Evolutionary conservation across 2,888 invertebrate genomes (phyloP), one percentile per base, ranked within the genome.

Genomic region (Agonopterix subpropinquella): DNA sequence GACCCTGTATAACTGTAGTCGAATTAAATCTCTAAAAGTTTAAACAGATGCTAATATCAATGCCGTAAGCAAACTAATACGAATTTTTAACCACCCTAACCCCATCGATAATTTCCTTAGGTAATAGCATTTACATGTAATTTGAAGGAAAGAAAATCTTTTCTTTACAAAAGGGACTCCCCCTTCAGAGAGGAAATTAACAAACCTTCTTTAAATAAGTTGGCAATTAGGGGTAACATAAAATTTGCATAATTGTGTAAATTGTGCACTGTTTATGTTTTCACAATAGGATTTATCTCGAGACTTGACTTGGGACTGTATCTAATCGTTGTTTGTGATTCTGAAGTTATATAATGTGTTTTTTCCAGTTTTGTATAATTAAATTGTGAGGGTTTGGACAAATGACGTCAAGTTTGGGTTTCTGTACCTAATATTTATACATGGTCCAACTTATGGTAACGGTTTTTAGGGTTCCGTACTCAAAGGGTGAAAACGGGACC

Each of bases 211-310:
- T 83, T 83, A 87, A 86, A 86, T 87, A 85, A 86, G 81, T 84
- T 81, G 76, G 86, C 84, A 86, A 87, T 87, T 86, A 86, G 83
- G 85, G 85, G 82, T 77, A 77, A 83, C 84, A 86, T 86, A 77
- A 86, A 86, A 87, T 87, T 75, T 77, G 68, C 86, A 86, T 87
- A 86, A 86, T 84, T 84, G 83, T 84, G 68, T 74, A 81, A 84
- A 77, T 85, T 84, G 70, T 73, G 66, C 71, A 70, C 69, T 80
- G 83, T 85, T 84, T 83, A 80, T 84, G 76, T 78, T 84, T 77
- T 76, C 72, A 79, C 77, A 51, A 51, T 48, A 15, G 48, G 47
- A 51, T 48, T 46, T 44, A 28, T 49, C 39, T 42, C 42, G 47
- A n/a, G 44, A 43, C n/a, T 9, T 9, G n/a, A 18, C 10, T 36